Percentiles rank a stretch among this genome's conserved stretches.
These are phyloP conservation scores for Mermis nigrescens DNA, from an alignment of 2,888 invertebrate species.

Conservation along the genomic window DNA sequence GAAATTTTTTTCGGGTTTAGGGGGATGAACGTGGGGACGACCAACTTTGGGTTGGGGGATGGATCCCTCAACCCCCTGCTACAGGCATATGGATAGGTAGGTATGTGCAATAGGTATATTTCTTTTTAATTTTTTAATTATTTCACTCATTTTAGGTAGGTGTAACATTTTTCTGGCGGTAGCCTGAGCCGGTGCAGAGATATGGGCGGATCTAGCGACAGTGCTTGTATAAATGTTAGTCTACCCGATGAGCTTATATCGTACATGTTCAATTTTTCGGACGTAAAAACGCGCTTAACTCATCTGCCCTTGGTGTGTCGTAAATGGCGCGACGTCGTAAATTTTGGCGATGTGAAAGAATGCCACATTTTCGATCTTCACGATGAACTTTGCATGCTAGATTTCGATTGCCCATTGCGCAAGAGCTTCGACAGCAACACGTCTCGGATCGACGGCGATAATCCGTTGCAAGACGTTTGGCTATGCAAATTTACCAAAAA, in stretches of 20 bases:
- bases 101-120: too few species aligned
- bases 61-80: too few species aligned
- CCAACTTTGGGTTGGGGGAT: too few species aligned
- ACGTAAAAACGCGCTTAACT: not conserved
- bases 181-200: too few species aligned
- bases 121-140: too few species aligned
- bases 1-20: too few species aligned
- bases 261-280: not conserved
- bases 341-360: not conserved
- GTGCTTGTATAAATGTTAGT: too few species aligned
- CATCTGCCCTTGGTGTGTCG: not conserved
- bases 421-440: not conserved
- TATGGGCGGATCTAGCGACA: too few species aligned
- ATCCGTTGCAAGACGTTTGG: not conserved
- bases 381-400: not conserved
- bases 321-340: not conserved
- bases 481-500: not conserved
- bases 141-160: too few species aligned
- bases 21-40: too few species aligned
- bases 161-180: too few species aligned
- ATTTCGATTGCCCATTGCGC: not conserved
- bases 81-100: too few species aligned
- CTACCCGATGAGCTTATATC: not conserved
- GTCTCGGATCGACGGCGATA: not conserved
- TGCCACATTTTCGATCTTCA: not conserved